Base-by-base conservation (phyloP, 2,888 invertebrate genomes). In the Lasiommata megera region DNA sequence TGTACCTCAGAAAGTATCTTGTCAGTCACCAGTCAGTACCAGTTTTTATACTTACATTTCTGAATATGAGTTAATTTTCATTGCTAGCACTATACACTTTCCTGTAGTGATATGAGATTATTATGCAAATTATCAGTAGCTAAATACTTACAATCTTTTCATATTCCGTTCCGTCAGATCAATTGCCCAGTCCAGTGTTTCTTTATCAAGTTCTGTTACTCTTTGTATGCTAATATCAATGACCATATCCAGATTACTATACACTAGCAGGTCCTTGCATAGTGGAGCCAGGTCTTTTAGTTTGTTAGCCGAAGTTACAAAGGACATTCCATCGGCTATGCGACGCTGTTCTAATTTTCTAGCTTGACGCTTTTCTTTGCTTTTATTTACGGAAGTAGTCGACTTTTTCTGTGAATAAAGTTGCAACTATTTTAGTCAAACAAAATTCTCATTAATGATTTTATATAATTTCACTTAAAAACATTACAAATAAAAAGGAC, bases 161-260 rank as follows among this genome's bases (percentile, higher is more conserved):
- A 97, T 96, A 79, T 97, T 97, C 64, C 92, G 91, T 76, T 95
- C 94, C 60, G 95, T 94, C 23, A 97, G 89, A 69, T 94, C 92
- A 70, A 96, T 94, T 44, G 94, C 93, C 95, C 95, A 96, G 34
- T 94, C 86, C 31, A 93, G 78, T 6, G 92, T 89, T 59, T 84
- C 84, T 54, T 92, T 84, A 52, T 92, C 90, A 50, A 96, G 80
- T 58, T 94, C 84, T 44, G 79, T 79, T 6, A 93, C 93, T 70
- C 81, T 88, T 66, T 92, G 90, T 56, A 94, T 94, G 65, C 87
- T 92, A 68, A 96, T 89, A 41, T 92, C 89, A 5, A 93, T 92
- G 53, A 89, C 88, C 34, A 93, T 72, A 38, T 93, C 93, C 73
- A 93, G 92, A 70, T 93, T 92, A 47, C 85, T 90, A 76, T 92